Conservation (phyloP, 2,113 vertebrate species). For the Salvator merianae region DNA sequence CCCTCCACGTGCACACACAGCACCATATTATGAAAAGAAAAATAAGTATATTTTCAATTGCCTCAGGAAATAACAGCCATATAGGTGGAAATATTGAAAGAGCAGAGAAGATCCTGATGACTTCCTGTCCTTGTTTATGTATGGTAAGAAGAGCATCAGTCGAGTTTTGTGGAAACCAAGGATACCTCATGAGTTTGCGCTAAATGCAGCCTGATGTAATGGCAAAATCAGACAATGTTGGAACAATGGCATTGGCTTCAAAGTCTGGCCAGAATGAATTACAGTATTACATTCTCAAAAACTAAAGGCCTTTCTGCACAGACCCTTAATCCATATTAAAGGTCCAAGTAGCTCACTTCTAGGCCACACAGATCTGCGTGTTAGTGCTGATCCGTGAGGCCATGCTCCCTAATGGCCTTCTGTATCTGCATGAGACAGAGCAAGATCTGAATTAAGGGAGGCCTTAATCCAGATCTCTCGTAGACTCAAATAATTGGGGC, state of each 20-base stretch:
- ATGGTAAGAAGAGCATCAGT: background rate
- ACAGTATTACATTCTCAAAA: background rate
- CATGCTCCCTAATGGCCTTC: no score
- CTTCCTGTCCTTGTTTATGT: background rate
- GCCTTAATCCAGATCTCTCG: no score
- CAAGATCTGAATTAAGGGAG: no score
- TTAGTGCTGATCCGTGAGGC: no score
- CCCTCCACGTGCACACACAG: background rate
- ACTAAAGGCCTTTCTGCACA: no score
- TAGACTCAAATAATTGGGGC: no score
- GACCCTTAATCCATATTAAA: no score
- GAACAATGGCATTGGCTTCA: background rate
- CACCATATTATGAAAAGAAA: background rate
- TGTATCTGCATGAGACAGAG: no score
- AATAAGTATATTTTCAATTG: background rate
- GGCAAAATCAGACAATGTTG: background rate
- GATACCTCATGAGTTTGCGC: background rate
- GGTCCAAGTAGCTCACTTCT: no score
- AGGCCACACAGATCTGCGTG: no score
- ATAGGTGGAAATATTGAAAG: background rate
- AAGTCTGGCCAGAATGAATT: background rate
- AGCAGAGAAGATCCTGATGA: background rate
- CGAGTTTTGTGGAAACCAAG: background rate
- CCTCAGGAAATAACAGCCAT: background rate
- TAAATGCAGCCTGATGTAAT: background rate